Evolutionary conservation across 53 echinoderm and acorn worm genomes (phyloP).

Genomic region (Luidia sarsii): DNA sequence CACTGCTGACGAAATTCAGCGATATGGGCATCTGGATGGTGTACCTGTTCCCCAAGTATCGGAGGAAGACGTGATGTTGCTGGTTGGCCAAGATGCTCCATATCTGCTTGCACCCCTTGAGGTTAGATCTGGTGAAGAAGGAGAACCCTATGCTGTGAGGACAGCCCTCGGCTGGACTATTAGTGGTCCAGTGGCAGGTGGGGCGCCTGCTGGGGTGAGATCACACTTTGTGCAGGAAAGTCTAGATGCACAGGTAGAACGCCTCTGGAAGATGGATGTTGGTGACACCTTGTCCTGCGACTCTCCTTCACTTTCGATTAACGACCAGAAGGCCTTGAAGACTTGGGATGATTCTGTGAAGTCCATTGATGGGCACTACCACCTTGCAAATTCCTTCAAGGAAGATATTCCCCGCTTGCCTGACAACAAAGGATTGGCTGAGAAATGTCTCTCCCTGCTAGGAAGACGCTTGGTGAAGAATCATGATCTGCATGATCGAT

Average conservation of each 20-base stretch:
- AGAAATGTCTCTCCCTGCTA: slow-evolving; percentile 42
- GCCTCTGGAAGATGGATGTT: slow-evolving; percentile 57
- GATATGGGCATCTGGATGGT: slow-evolving; percentile 18
- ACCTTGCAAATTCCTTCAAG: slow-evolving; percentile 60
- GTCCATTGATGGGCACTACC: slow-evolving; percentile 42
- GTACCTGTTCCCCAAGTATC: slow-evolving; percentile 27
- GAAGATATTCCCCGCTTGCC: slow-evolving; percentile 10
- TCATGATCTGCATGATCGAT: slow-evolving; percentile 22
- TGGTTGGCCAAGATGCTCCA: slow-evolving; percentile 64
- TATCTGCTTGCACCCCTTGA: slow-evolving; percentile 58
- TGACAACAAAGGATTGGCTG: slow-evolving; percentile 52
- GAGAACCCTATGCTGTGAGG: slow-evolving; percentile 48
- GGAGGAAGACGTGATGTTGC: slow-evolving; percentile 26
- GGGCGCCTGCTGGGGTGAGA: background rate
- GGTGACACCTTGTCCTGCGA: slow-evolving; percentile 17
- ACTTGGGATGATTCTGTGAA: slow-evolving; percentile 11
- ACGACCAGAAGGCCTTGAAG: slow-evolving; percentile 17
- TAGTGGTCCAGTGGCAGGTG: slow-evolving; percentile 30
- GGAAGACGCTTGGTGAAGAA: slow-evolving; percentile 45
- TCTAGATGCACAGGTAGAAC: slow-evolving; percentile 49
- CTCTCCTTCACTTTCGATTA: background rate
- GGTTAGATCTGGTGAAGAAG: background rate
- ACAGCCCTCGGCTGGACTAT: slow-evolving; percentile 55
- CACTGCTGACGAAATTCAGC: slow-evolving; percentile 9
- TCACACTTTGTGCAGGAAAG: slow-evolving; percentile 23